Conservation (phyloP, 2,797 vertebrate species). For the Spea hammondii region DNA sequence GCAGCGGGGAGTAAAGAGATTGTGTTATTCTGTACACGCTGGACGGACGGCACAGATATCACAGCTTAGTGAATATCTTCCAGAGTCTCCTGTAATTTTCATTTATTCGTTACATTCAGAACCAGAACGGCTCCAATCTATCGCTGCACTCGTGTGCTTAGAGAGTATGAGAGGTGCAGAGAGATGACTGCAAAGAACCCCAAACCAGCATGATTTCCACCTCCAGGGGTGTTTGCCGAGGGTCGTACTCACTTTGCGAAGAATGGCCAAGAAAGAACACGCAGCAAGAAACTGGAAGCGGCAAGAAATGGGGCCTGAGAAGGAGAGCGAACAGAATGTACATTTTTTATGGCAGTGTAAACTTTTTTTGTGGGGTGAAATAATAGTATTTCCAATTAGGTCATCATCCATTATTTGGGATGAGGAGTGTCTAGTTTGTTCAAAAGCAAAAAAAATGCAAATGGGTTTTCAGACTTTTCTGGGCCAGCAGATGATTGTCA, state of each 20-base stretch:
- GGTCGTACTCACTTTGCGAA: neutral
- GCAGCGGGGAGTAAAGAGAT: too few relatives aligned
- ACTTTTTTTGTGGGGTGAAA: constrained; percentile 6
- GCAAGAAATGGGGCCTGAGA: neutral
- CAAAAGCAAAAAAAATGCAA: constrained; percentile 35
- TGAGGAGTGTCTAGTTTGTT: neutral
- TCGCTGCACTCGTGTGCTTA: too few relatives aligned
- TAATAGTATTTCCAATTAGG: constrained; percentile 18
- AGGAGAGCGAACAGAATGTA: neutral
- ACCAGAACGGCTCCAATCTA: too few relatives aligned
- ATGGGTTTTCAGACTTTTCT: constrained; percentile 11
- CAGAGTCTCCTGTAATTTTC: too few relatives aligned
- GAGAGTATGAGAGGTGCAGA: too few relatives aligned
- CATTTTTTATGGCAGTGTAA: neutral
- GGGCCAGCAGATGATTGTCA: constrained; percentile 24
- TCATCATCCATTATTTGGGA: constrained; percentile 2
- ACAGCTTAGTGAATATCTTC: too few relatives aligned
- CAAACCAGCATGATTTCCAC: too few relatives aligned
- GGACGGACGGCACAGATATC: too few relatives aligned
- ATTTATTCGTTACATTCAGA: too few relatives aligned
- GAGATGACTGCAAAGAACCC: too few relatives aligned
- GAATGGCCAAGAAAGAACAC: neutral
- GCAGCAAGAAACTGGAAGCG: neutral
- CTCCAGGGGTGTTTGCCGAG: neutral
- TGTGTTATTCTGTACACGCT: too few relatives aligned